A percentile compares a stretch with the other conserved stretches of the same genome.
Conservation (phyloP, 2,113 vertebrate genomes). For the Stegastes partitus region DNA sequence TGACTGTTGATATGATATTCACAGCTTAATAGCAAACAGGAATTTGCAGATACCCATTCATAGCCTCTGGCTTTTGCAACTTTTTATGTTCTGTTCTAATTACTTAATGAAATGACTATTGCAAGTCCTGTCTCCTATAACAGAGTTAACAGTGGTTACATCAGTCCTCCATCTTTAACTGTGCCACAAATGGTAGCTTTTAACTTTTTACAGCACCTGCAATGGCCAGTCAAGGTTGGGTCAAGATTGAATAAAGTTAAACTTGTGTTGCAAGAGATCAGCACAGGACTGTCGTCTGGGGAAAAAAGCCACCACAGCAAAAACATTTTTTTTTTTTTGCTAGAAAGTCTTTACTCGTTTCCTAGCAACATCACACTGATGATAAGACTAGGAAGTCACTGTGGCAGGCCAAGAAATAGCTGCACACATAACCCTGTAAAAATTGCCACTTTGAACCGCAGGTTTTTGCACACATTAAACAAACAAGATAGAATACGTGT, state of each 20-base stretch:
- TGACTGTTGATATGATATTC: no score
- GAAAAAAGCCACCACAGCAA: neutral
- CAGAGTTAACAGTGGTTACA: neutral
- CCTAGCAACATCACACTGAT: neutral
- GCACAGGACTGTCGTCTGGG: neutral
- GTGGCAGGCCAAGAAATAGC: neutral
- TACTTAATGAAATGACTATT: neutral
- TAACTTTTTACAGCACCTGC: neutral
- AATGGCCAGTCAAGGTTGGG: neutral
- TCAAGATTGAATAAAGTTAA: slow-evolving; percentile 5
- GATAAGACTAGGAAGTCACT: neutral
- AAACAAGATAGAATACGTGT: no score
- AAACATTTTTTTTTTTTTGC: neutral
- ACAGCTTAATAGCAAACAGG: neutral
- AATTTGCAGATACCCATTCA: neutral
- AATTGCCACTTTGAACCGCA: no score
- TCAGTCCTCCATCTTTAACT: slow-evolving; percentile 2
- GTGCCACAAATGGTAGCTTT: neutral
- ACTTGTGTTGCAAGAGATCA: neutral
- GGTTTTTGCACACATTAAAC: no score
- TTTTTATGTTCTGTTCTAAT: no score
- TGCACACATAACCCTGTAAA: neutral
- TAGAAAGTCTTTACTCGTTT: neutral
- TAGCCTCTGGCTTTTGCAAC: no score
- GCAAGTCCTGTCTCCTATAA: neutral